Base-by-base conservation (phyloP, 2,888 invertebrate species). In the Drepanosiphum platanoidis region DNA sequence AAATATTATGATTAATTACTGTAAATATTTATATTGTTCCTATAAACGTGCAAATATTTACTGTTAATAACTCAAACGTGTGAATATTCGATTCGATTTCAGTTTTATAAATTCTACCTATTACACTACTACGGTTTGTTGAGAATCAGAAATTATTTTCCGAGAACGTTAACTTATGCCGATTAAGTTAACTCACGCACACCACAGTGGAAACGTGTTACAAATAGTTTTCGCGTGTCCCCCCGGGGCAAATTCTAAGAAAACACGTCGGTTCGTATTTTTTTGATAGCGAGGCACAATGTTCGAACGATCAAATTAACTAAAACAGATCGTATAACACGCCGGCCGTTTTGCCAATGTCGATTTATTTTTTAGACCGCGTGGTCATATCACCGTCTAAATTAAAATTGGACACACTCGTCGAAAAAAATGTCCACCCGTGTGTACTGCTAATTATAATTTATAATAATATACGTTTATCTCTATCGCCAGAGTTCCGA, bases 31-130 rank as follows among this genome's bases (percentile, higher is more conserved):
- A 34, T 68, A 34, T 68, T 22, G 68, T 34, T 39, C 72, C 39
- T 30, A 32, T 72, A 22, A 46, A 46, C 72, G 11, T 27, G 22
- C 42, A 32, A 46, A 22, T 46, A 9, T 0, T 52, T 46, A 42
- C n/a, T 1, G 8, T 30, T 22, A 42, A 72, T 15, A 32, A 32
- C 7, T n/a, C 30, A 3, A 72, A 46, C 22, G 22, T 52, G 22
- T 52, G 8, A 74, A 74, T 18, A 74, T 52, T 32, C 32, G n/a
- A 74, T 34, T 22, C n/a, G n/a, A n/a, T n/a, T n/a, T n/a, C n/a
- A n/a, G n/a, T 74, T 52, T 52, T 32, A n/a, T n/a, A 18, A n/a
- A 74, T 13, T 74, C 52, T 22, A 74, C 52, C 42, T 72, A 52
- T 52, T 3, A 52, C 4, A 22, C 22, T 18, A 7, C 52, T 71